phyloP scores from a whole-genome alignment of 2,888 invertebrate genomes.

The Odontocerum albicorne region DNA sequence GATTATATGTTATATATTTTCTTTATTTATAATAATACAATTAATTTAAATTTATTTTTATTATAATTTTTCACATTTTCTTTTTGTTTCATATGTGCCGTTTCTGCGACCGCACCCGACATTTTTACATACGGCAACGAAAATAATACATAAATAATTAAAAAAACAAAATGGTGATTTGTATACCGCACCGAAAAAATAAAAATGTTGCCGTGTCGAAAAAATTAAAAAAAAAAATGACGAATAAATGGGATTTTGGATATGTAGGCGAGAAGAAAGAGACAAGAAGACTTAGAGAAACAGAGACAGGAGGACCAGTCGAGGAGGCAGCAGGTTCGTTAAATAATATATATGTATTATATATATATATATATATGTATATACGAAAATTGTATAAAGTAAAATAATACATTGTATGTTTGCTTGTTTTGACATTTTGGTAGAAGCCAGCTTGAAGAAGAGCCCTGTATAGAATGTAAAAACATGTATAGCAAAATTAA shows the following conservation, averaged over 20 bases:
- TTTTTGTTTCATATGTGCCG: slow-evolving; percentile 50
- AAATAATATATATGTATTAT: neutral
- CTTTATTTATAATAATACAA: too few relatives aligned
- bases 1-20: too few relatives aligned
- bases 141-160: neutral
- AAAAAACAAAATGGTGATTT: neutral
- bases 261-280: slow-evolving; percentile 77
- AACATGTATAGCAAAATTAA: too few relatives aligned
- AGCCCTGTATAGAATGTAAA: too few relatives aligned
- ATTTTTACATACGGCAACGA: too few relatives aligned
- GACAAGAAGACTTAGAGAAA: slow-evolving; percentile 83
- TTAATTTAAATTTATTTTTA: too few relatives aligned
- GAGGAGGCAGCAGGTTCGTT: slow-evolving; percentile 80
- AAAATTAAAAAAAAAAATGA: neutral
- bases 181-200: neutral
- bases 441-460: too few relatives aligned
- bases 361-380: neutral
- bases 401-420: too few relatives aligned
- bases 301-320: slow-evolving; percentile 82
- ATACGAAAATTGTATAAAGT: too few relatives aligned
- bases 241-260: neutral
- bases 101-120: neutral
- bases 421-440: too few relatives aligned
- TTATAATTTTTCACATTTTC: slow-evolving; percentile 39
- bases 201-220: neutral